A percentile compares a stretch with the other conserved stretches of the same genome.
phyloP scores from a whole-genome alignment of 2,797 vertebrate species.

The Rhodeus uyekii region DNA sequence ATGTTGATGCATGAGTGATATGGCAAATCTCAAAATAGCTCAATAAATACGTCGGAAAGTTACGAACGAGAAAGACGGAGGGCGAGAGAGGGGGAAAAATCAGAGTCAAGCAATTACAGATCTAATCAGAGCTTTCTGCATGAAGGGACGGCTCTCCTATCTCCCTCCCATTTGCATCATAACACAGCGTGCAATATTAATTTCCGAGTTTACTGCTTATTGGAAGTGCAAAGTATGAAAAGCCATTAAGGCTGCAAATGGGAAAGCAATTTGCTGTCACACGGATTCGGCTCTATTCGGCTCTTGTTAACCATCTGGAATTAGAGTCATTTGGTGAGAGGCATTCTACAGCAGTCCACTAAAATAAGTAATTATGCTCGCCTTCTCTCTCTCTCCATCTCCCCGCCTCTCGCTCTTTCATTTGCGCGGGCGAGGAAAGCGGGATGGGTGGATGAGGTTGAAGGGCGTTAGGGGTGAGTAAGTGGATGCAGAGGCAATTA shows the following conservation, averaged over 20 bases:
- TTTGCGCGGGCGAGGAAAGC: conserved; percentile 66
- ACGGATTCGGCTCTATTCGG: conserved; percentile 83
- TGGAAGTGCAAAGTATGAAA: conserved; percentile 85
- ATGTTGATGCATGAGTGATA: conserved; percentile 63
- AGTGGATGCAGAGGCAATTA: conserved; percentile 83
- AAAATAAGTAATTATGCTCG: conserved; percentile 85
- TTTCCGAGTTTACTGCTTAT: conserved; percentile 86
- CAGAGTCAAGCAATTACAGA: conserved; percentile 79
- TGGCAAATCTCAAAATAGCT: conserved; percentile 65
- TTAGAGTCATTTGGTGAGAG: conserved; percentile 86
- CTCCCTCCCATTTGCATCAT: conserved; percentile 82
- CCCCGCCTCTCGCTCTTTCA: conserved; percentile 66
- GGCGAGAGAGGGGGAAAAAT: conserved; percentile 52
- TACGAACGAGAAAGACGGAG: conserved; percentile 55
- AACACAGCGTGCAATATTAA: conserved; percentile 85
- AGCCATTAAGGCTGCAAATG: conserved; percentile 84
- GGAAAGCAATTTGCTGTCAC: conserved; percentile 86
- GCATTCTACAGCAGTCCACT: conserved; percentile 81
- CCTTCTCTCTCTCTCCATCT: conserved; percentile 67
- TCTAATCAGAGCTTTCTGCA: conserved; percentile 81
- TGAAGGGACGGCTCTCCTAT: conserved; percentile 76
- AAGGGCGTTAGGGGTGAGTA: conserved; percentile 66
- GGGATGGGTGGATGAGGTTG: conserved; percentile 39
- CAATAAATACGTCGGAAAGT: conserved; percentile 68
- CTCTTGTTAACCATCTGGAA: conserved; percentile 87